Evolutionary conservation across 2,888 invertebrate genomes (phyloP), one percentile per base, ranked within the genome.

Genomic region (Zhuqinia jingwanae): DNA sequence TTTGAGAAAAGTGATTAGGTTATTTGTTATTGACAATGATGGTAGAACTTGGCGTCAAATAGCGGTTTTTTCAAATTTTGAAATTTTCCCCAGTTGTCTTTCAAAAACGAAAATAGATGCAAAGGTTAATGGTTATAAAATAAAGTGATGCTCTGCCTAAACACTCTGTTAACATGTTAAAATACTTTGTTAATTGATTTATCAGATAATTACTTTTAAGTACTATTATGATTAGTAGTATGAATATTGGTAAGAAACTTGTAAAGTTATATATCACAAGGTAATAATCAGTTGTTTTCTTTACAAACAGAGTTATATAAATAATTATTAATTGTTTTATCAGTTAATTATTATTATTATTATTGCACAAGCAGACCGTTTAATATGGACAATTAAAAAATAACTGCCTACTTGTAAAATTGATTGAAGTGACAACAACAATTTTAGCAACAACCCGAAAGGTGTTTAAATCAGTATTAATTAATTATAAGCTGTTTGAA

Each of bases 251-350:
- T 76, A 68, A 76, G 30, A 76, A 65, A 65, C 77, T 77, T 76
- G 76, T 68, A 83, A 13, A 83, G 63, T 65, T 77, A 45, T 53
- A 68, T 83, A 83, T 83, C 83, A 83, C 83, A 83, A 83, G 83
- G 83, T 83, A 83, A 56, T 83, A 83, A 83, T 83, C 83, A 83
- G 83, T 83, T 76, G 56, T 76, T 77, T n/a, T n/a, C n/a, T 47
- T 83, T 70, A 58, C 78, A 58, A 25, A 58, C 58, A 65, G 63
- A 65, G 63, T 65, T 36, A 36, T 47, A 65, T 65, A 36, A 13
- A 53, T 50, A 63, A 58, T 58, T 22, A 58, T 13, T 22, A 58
- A 45, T 45, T 22, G n/a, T 73, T 5, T 6, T 50, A 36, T 30
- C 20, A n/a, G 13, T 25, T 63, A 63, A 63, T 20, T 27, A 17